phyloP scores from a whole-genome alignment of 1,140 invertebrate genomes.

The Harpegnathos saltator region DNA sequence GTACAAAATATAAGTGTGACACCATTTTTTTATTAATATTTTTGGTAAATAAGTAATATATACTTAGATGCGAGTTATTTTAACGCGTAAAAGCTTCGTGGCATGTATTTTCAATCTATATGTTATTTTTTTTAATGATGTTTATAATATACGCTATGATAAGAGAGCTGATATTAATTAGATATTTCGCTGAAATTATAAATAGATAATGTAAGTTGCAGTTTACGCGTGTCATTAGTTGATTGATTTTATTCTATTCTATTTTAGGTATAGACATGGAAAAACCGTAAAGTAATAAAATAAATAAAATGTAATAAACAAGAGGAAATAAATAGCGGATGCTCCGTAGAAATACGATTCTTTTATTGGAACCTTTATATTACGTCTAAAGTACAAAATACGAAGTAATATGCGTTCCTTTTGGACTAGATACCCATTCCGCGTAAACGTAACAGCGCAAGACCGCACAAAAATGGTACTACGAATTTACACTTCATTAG shows the following conservation, averaged over 20 bases:
- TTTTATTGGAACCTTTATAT: constrained; percentile 58
- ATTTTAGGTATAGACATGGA: neutral
- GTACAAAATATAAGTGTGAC: neutral
- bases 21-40: constrained; percentile 43
- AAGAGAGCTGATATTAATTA: constrained; percentile 58
- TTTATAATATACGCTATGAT: constrained; percentile 75
- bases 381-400: constrained; percentile 54
- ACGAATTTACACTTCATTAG: neutral
- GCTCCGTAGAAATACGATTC: constrained; percentile 45
- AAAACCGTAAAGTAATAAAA: neutral
- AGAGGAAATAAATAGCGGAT: constrained; percentile 10
- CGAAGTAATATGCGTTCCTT: constrained; percentile 42
- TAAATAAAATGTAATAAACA: neutral
- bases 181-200: constrained; percentile 49
- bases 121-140: constrained; percentile 65
- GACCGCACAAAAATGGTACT: constrained; percentile 11
- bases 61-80: neutral
- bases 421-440: constrained; percentile 58
- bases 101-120: neutral
- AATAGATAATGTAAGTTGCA: constrained; percentile 7
- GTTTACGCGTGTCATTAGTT: neutral
- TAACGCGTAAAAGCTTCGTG: neutral
- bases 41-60: neutral
- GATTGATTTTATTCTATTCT: constrained; percentile 10
- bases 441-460: neutral